Evolutionary conservation across 1,140 invertebrate genomes (phyloP).

Genomic region (Drosophila trapezifrons): DNA sequence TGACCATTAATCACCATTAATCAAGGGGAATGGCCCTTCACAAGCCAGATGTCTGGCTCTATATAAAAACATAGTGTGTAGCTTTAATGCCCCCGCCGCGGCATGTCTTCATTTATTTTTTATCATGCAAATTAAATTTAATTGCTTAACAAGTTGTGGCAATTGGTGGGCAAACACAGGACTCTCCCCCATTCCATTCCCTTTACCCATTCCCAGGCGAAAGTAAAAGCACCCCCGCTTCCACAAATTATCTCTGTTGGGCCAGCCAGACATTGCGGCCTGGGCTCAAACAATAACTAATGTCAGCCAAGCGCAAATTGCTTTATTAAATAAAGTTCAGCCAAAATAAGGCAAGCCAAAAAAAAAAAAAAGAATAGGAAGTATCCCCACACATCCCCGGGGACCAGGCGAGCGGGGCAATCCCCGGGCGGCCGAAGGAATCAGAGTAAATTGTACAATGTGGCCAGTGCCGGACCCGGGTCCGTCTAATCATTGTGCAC

Average conservation of each 20-base stretch:
- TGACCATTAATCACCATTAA: constrained; percentile 73
- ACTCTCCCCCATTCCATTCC: background rate
- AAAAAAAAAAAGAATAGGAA: constrained; percentile 49
- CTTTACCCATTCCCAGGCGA: background rate
- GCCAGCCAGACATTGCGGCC: constrained; percentile 64
- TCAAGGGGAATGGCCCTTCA: constrained; percentile 31
- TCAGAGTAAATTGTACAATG: constrained; percentile 78
- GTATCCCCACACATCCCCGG: constrained; percentile 37
- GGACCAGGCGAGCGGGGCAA: background rate
- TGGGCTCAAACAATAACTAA: constrained; percentile 78
- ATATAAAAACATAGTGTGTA: background rate
- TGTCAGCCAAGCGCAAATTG: constrained; percentile 83
- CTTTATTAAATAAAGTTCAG: constrained; percentile 82
- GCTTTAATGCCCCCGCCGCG: constrained; percentile 1
- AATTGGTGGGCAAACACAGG: constrained; percentile 43
- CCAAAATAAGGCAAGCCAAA: constrained; percentile 73
- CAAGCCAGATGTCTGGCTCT: constrained; percentile 1
- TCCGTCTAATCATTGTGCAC: constrained; percentile 78
- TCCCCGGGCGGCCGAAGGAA: constrained; percentile 49
- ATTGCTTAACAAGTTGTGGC: constrained; percentile 70
- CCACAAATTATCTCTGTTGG: constrained; percentile 68
- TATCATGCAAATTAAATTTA: constrained; percentile 80
- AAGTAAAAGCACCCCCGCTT: constrained; percentile 16
- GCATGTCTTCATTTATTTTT: constrained; percentile 66
- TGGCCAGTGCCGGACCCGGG: constrained; percentile 67